Evolutionary conservation across 2,797 vertebrate species (phyloP).

Genomic region (Molossus alvarezi): DNA sequence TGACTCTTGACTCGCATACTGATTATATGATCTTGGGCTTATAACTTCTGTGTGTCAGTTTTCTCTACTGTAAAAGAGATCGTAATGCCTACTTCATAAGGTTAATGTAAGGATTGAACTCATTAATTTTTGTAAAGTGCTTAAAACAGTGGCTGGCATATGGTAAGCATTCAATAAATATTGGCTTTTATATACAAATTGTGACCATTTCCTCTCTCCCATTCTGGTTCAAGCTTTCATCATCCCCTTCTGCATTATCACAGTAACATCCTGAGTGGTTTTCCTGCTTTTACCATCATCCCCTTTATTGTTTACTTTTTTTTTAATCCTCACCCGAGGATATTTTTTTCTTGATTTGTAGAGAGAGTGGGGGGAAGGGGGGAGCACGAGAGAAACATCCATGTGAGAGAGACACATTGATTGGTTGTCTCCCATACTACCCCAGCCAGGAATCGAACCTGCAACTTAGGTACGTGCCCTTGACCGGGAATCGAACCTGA

Average conservation of each 20-base stretch:
- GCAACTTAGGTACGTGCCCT: too few relatives aligned
- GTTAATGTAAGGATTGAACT: neutral
- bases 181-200: slow-evolving; percentile 26
- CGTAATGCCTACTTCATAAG: neutral
- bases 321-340: too few relatives aligned
- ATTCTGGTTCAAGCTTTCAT: slow-evolving; percentile 26
- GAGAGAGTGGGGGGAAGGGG: too few relatives aligned
- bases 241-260: neutral
- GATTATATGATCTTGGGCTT: neutral
- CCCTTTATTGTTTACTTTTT: neutral
- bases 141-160: neutral
- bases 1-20: neutral
- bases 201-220: neutral
- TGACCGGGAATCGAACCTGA: too few relatives aligned
- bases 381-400: too few relatives aligned
- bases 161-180: neutral
- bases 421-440: too few relatives aligned
- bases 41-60: neutral
- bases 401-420: too few relatives aligned
- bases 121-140: slow-evolving; percentile 32
- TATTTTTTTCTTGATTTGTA: too few relatives aligned
- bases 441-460: too few relatives aligned
- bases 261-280: neutral
- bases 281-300: neutral
- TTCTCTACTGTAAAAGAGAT: neutral